phyloP scores from a whole-genome alignment of 2,113 vertebrate species.

The Halcyon malimbica region DNA sequence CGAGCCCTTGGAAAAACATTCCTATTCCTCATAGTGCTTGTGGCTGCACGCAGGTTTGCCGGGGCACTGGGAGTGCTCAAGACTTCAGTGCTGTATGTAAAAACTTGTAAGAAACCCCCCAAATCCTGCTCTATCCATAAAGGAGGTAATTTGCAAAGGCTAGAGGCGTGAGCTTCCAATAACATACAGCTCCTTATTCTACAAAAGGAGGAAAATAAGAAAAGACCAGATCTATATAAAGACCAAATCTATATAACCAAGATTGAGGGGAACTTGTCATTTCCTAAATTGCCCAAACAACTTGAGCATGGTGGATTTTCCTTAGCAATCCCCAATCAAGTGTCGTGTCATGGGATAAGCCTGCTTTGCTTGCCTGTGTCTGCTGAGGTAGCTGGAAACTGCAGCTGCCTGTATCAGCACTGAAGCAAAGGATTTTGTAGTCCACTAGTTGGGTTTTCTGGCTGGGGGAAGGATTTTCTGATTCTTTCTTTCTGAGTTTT shows the following conservation, averaged over 20 bases:
- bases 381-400: background rate
- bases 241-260: background rate
- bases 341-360: background rate
- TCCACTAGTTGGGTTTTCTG: background rate
- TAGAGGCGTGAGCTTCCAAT: background rate
- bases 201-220: background rate
- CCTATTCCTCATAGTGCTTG: accelerated
- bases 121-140: accelerated
- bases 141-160: background rate
- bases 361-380: background rate
- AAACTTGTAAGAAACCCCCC: background rate
- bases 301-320: background rate
- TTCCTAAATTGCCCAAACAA: background rate
- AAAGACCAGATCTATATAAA: background rate
- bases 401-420: background rate
- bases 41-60: background rate
- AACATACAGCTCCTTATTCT: background rate
- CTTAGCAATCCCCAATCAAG: background rate
- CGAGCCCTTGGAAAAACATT: background rate
- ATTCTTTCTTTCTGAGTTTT: background rate
- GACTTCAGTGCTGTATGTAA: background rate
- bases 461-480: accelerated
- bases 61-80: background rate
- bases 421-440: background rate
- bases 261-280: background rate